phyloP scores from a whole-genome alignment of 2,113 vertebrate species.

The Carassius gibelio region DNA sequence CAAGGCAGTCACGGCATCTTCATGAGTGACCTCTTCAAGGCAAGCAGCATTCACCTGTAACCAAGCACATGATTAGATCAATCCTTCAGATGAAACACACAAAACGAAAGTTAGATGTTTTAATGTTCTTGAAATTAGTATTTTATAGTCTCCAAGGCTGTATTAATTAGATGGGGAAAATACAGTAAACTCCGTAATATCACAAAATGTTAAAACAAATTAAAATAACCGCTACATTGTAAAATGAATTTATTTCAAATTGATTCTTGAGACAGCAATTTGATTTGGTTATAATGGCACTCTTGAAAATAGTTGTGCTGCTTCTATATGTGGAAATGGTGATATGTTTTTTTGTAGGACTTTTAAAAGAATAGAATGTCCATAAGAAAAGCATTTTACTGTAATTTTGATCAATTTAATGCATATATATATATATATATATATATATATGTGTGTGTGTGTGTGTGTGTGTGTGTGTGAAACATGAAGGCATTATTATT shows the following conservation, averaged over 20 bases:
- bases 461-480: no score
- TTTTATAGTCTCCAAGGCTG: not conserved
- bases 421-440: not conserved
- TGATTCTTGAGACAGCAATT: not conserved
- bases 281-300: not conserved
- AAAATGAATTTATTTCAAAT: no score
- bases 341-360: not conserved
- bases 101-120: not conserved
- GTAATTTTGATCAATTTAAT: not conserved
- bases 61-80: slow-evolving; percentile 6
- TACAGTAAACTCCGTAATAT: not conserved
- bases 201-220: no score
- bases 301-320: not conserved
- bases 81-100: not conserved
- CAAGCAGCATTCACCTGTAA: slow-evolving; percentile 88
- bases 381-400: not conserved
- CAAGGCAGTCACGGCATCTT: slow-evolving; percentile 95
- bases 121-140: not conserved
- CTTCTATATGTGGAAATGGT: not conserved
- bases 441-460: no score
- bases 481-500: not conserved
- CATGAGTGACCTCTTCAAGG: slow-evolving; percentile 95
- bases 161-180: not conserved
- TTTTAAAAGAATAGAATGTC: not conserved
- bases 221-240: no score